Evolutionary conservation across 2,888 invertebrate genomes (phyloP), one percentile per base, ranked within the genome.

Genomic region (Pegoplata infirma): DNA sequence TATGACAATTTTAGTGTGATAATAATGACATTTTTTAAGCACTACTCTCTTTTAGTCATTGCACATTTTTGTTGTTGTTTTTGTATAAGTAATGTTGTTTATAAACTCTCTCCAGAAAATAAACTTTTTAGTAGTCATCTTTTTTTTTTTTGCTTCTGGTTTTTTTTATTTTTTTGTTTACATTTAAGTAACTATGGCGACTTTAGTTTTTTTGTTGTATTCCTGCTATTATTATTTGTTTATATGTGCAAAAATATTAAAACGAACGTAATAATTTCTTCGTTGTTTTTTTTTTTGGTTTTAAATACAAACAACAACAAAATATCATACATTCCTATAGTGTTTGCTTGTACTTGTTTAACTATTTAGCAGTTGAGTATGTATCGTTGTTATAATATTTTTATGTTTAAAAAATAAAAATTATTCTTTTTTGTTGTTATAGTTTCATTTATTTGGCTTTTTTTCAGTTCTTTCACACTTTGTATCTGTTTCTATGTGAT

Each of bases 121-220:
- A 5, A 56, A 67, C 55, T 55, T 67, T 36, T 2, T 53, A n/a
- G n/a, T n/a, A n/a, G 46, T 40, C 53, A 25, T 44, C 23, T 14
- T 19, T 6, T 51, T 49, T n/a, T n/a, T n/a, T n/a, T n/a, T 12
- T 17, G n/a, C n/a, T n/a, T n/a, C n/a, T n/a, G n/a, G n/a, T n/a
- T n/a, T n/a, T n/a, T n/a, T 6, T 16, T 67, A 7, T 32, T 25
- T 28, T 53, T 67, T 71, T 79, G 75, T 79, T 79, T 79, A 79
- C 56, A 56, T 71, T 71, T 55, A 66, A 44, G 75, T 79, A 56
- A 66, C 79, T 67, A 79, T 79, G 75, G 75, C 21, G 71, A 79
- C 49, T 59, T 64, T 17, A 64, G 66, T 61, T 58, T 72, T 49
- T 59, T 40, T 40, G 17, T 32, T 59, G 17, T 66, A n/a, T n/a